Conservation (phyloP, 2,797 vertebrate species). For the Clarias pachynema region DNA sequence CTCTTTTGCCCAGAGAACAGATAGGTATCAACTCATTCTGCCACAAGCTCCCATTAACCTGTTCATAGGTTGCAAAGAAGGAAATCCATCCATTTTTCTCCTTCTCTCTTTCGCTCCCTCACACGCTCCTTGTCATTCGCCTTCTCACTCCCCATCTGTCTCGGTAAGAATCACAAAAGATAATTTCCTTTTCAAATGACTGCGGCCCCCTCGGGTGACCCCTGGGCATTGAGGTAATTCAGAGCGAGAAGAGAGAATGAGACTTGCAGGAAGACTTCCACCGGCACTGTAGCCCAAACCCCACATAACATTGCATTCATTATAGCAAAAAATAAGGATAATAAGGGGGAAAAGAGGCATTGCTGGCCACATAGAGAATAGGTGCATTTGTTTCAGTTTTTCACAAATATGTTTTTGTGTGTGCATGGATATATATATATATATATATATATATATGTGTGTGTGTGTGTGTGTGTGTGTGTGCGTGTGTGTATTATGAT, state of each 20-base stretch:
- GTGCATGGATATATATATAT: too few species aligned
- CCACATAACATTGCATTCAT: constrained; percentile 57
- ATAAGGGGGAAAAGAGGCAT: constrained; percentile 37
- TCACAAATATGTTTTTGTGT: too few species aligned
- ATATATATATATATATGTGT: too few species aligned
- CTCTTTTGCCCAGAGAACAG: constrained; percentile 57
- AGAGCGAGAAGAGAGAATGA: constrained; percentile 67
- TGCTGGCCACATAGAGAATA: constrained; percentile 28
- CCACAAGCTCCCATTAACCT: constrained; percentile 74
- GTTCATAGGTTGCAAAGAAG: constrained; percentile 65
- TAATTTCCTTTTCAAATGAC: constrained; percentile 83
- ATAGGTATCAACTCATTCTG: constrained; percentile 70
- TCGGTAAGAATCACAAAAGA: constrained; percentile 74
- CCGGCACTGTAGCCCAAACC: constrained; percentile 42
- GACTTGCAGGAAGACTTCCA: constrained; percentile 69
- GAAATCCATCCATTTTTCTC: constrained; percentile 43
- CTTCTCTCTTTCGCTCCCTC: constrained; percentile 1
- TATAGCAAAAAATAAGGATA: constrained; percentile 50
- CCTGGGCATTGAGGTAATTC: constrained; percentile 73
- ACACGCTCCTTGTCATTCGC: constrained; percentile 43
- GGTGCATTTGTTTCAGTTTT: not conserved
- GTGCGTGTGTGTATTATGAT: too few species aligned
- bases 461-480: too few species aligned
- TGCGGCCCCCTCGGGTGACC: constrained; percentile 72
- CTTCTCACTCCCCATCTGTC: constrained; percentile 60